These are phyloP conservation scores for Empidonax alnorum DNA, from an alignment of 2,113 vertebrate genomes.

Conservation along the genomic window DNA sequence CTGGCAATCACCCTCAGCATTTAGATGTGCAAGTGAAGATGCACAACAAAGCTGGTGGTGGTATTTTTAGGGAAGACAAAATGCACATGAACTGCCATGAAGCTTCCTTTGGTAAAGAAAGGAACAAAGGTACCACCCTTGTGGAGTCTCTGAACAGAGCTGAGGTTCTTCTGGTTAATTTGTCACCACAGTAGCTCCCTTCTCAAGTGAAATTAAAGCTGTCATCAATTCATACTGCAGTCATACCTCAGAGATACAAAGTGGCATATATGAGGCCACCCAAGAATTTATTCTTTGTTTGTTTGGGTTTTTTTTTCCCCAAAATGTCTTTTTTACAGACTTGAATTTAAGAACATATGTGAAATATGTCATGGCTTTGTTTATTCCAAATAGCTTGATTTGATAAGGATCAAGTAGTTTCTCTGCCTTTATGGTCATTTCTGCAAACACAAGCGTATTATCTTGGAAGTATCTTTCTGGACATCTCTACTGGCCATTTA, in stretches of 20 bases:
- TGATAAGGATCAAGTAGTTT: background rate
- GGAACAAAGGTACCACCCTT: background rate
- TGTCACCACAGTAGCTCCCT: background rate
- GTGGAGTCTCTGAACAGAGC: background rate
- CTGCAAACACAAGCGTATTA: background rate
- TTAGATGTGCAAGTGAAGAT: background rate
- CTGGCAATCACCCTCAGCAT: background rate
- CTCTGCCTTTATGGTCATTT: background rate
- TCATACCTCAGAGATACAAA: background rate
- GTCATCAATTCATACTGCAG: accelerated
- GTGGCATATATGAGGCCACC: background rate
- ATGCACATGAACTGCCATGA: background rate
- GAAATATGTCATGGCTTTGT: background rate
- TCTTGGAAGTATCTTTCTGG: background rate
- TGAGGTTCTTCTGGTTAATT: background rate
- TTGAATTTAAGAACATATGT: background rate
- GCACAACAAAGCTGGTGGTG: background rate
- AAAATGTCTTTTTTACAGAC: background rate
- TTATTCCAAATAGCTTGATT: background rate
- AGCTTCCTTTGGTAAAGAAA: background rate
- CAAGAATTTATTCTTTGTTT: background rate
- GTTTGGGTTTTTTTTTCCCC: background rate
- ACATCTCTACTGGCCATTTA: background rate
- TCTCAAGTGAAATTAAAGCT: background rate
- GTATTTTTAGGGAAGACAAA: background rate